phyloP scores from a whole-genome alignment of 2,113 vertebrate genomes.

The Telmatochromis bifrenatus region DNA sequence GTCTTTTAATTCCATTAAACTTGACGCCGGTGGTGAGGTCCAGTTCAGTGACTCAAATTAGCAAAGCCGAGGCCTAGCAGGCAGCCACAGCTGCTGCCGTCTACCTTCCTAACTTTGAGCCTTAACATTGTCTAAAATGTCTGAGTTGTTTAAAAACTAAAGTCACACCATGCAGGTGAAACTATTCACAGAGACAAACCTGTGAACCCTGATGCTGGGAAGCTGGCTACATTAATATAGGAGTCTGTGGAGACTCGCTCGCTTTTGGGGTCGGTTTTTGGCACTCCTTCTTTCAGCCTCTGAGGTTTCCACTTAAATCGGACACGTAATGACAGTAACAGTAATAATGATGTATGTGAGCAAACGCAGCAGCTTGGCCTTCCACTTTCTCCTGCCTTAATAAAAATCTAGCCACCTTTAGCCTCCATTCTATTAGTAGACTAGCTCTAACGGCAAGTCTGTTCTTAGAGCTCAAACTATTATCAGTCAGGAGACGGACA shows the following conservation, averaged over 20 bases:
- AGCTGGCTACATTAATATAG: neutral
- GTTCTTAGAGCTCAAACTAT: neutral
- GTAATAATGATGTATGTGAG: neutral
- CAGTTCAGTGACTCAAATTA: neutral
- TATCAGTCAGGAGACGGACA: neutral
- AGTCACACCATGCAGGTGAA: neutral
- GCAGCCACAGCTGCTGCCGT: neutral
- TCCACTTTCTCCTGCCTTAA: neutral
- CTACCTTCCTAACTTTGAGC: neutral
- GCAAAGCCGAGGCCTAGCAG: neutral
- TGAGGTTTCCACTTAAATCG: neutral
- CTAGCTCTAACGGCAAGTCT: neutral
- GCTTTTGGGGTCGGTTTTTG: neutral
- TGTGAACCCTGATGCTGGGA: neutral
- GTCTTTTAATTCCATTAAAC: neutral
- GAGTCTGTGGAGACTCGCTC: neutral
- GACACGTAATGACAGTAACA: neutral
- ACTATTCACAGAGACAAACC: neutral
- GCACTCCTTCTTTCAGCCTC: neutral
- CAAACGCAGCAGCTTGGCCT: conserved; percentile 18
- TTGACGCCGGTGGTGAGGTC: neutral
- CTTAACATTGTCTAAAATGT: neutral
- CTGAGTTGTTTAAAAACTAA: neutral
- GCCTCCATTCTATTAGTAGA: neutral
- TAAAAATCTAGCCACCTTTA: neutral